phyloP scores from a whole-genome alignment of 1,140 invertebrate genomes.

The Lysiphlebus fabarum region DNA sequence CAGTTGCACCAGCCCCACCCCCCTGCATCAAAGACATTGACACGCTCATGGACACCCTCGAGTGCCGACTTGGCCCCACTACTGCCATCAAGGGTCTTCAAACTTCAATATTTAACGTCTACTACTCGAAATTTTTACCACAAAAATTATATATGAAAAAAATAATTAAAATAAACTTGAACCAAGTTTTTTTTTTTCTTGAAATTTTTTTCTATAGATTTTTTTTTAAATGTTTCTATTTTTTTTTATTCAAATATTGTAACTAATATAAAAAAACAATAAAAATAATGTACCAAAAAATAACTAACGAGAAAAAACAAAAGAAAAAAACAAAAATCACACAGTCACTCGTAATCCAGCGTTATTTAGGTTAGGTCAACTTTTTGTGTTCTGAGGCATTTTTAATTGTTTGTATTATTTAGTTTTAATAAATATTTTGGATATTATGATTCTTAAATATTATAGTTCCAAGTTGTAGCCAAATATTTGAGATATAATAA shows the following conservation, averaged over 20 bases:
- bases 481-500: too few species aligned
- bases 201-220: background rate
- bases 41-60: constrained; percentile 74
- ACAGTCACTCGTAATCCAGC: background rate
- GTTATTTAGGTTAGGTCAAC: constrained; percentile 23
- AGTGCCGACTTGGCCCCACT: constrained; percentile 76
- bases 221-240: too few species aligned
- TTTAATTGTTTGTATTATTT: constrained; percentile 2
- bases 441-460: background rate
- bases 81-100: constrained; percentile 68
- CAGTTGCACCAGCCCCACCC: constrained; percentile 44
- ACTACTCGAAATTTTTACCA: too few species aligned
- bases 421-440: background rate
- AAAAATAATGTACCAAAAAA: background rate
- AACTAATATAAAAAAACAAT: too few species aligned
- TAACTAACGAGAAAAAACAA: background rate
- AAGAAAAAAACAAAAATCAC: too few species aligned
- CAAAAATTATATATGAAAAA: too few species aligned
- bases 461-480: too few species aligned
- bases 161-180: too few species aligned
- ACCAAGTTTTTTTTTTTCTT: too few species aligned
- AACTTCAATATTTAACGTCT: background rate
- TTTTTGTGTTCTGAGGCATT: constrained; percentile 2
- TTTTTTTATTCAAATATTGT: too few species aligned
- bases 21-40: constrained; percentile 64